Conservation (phyloP, 2,888 invertebrate genomes). For the Acleris laterana region DNA sequence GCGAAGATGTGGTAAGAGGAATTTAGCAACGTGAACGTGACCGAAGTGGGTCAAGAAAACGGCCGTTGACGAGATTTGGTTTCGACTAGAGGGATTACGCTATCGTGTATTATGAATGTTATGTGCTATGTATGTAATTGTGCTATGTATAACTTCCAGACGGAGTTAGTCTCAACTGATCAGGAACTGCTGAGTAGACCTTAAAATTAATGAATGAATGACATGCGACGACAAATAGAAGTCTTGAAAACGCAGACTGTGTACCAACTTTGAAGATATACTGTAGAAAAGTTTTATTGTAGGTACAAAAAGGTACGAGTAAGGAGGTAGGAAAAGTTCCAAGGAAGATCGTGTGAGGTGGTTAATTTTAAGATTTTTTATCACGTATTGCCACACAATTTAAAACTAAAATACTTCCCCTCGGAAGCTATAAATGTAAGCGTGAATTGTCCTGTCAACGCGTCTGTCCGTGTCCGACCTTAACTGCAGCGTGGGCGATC, state of each 20-base stretch:
- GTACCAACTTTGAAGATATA: no score
- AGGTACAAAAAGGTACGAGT: no score
- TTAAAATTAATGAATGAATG: no score
- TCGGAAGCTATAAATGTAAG: constrained; percentile 34
- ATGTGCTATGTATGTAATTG: not conserved
- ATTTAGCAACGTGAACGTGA: constrained; percentile 8
- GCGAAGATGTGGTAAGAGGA: constrained; percentile 2
- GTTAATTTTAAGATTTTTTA: not conserved
- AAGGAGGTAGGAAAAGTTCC: not conserved
- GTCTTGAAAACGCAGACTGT: no score
- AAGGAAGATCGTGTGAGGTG: not conserved
- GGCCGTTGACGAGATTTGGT: constrained; percentile 4
- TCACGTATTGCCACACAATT: not conserved
- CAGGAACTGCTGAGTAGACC: no score
- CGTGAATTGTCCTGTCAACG: constrained; percentile 58
- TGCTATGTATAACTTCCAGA: not conserved
- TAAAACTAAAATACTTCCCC: constrained; percentile 12
- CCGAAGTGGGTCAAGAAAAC: constrained; percentile 16
- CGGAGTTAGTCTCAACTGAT: not conserved
- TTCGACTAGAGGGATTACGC: constrained; percentile 9
- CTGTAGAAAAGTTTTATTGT: no score
- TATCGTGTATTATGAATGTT: not conserved
- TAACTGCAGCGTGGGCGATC: constrained; percentile 1
- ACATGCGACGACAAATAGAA: no score
- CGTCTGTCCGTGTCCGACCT: constrained; percentile 9